Conservation (phyloP, 2,888 invertebrate genomes). For the Oithona nana region DNA sequence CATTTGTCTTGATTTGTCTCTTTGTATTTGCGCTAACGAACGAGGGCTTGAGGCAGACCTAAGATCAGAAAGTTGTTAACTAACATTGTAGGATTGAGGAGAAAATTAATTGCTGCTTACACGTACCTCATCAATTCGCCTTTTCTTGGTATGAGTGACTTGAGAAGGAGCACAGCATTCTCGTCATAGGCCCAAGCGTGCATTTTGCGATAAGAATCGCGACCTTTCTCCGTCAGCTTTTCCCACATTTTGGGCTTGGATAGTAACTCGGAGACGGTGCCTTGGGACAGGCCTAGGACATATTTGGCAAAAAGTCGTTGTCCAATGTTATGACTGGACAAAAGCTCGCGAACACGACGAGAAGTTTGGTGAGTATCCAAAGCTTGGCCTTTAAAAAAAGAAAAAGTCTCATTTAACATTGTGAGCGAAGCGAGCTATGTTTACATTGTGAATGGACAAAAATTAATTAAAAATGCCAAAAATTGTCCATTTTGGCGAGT, state of each 20-base stretch:
- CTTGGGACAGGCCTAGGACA: constrained; percentile 86
- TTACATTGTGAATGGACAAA: no score
- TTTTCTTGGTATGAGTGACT: constrained; percentile 94
- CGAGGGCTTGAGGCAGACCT: neutral
- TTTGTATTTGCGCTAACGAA: neutral
- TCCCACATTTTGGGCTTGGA: constrained; percentile 99
- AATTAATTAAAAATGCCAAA: no score
- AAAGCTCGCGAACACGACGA: constrained; percentile 69
- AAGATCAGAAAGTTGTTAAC: no score
- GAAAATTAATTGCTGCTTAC: no score
- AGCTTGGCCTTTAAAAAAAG: constrained; percentile 50
- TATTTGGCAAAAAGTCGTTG: constrained; percentile 97
- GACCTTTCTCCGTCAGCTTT: constrained; percentile 94
- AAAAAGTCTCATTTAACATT: no score
- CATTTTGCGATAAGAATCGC: constrained; percentile 98
- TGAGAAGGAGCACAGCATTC: constrained; percentile 84
- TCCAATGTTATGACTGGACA: constrained; percentile 93
- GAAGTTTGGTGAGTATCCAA: constrained; percentile 67
- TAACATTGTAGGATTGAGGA: no score
- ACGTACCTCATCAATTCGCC: constrained; percentile 34
- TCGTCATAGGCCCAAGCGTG: constrained; percentile 98
- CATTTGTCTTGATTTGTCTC: neutral
- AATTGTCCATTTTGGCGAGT: no score
- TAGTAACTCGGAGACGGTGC: constrained; percentile 90
- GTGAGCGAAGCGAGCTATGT: no score